Base-by-base conservation (phyloP, 2,888 invertebrate species). In the Pterostichus madidus region DNA sequence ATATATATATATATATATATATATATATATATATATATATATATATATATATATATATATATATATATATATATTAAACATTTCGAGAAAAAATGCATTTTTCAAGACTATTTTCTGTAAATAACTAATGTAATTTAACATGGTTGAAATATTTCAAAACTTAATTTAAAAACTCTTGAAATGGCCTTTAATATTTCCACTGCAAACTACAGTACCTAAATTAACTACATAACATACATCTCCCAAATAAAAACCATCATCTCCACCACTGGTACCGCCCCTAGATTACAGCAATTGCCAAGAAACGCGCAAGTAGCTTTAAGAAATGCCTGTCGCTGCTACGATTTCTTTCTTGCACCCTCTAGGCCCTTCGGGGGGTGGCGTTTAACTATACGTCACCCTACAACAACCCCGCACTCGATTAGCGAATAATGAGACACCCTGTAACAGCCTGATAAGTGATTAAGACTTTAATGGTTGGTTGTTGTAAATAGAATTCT, bases 361-460 rank as follows among this genome's bases (percentile, higher is more conserved):
- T 17, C 2, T 10, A n/a, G 8, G 17, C 1, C 17, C 56, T 2
- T 17, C 10, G 6, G 1, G 8, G 39, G 39, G 39, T 39, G 39
- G 39, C 56, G 2, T 52, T 17, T 10, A 4, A 56, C 8, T 24
- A 24, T 24, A 24, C 24, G 24, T 3, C 17, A 17, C 17, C 2
- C 56, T 56, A 10, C 8, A 56, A 56, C 17, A 15, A 13, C 17
- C 56, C 56, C 56, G 15, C 64, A 6, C 10, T 0, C 64, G 64
- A 64, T 64, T 64, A 64, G 64, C 64, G 64, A 13, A 64, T 64
- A 64, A 64, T 32, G 35, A 64, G 13, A 32, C 64, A 78, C 78
- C 24, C 78, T 78, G 61, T 78, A 61, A 24, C 24, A 44, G 61
- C 17, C 13, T 78, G 78, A 78, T 78, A 78, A 78, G 78, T 78